Percentiles rank a stretch among this genome's conserved stretches.
Evolutionary conservation across 2,888 invertebrate genomes (phyloP).

Genomic region (Synanthedon andrenaeformis): DNA sequence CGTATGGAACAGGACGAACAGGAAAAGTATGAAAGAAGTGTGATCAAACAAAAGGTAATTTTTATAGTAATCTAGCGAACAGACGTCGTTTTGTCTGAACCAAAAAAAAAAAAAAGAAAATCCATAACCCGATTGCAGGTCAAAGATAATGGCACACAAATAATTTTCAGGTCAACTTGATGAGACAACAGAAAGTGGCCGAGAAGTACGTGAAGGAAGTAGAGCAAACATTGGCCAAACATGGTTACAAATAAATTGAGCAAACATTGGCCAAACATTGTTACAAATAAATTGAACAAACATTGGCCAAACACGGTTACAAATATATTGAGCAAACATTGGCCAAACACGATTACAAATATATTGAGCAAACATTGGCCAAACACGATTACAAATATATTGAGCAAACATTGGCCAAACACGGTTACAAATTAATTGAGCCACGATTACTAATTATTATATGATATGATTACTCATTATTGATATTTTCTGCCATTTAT

Average conservation of each 20-base stretch:
- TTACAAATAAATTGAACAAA: conserved; percentile 33
- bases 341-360: too few species aligned
- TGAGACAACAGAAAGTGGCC: conserved; percentile 68
- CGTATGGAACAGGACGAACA: conserved; percentile 72
- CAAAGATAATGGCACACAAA: too few species aligned
- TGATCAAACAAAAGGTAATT: conserved; percentile 54
- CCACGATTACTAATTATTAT: too few species aligned
- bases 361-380: too few species aligned
- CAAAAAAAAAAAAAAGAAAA: too few species aligned
- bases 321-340: conserved; percentile 2
- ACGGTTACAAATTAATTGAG: conserved; percentile 28
- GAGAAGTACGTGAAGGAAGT: conserved; percentile 71
- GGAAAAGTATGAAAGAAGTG: conserved; percentile 55
- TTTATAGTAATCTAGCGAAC: neutral
- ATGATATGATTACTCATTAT: too few species aligned
- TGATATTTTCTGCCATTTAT: too few species aligned
- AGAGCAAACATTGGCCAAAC: conserved; percentile 55
- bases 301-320: conserved; percentile 54
- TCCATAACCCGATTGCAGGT: too few species aligned
- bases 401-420: conserved; percentile 55
- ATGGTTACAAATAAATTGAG: conserved; percentile 28
- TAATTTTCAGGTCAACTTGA: conserved; percentile 65
- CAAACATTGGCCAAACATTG: too few species aligned
- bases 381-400: neutral
- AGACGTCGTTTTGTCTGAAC: neutral